Conservation (phyloP, 2,888 invertebrate species). For the Leptinotarsa peninsularis region DNA sequence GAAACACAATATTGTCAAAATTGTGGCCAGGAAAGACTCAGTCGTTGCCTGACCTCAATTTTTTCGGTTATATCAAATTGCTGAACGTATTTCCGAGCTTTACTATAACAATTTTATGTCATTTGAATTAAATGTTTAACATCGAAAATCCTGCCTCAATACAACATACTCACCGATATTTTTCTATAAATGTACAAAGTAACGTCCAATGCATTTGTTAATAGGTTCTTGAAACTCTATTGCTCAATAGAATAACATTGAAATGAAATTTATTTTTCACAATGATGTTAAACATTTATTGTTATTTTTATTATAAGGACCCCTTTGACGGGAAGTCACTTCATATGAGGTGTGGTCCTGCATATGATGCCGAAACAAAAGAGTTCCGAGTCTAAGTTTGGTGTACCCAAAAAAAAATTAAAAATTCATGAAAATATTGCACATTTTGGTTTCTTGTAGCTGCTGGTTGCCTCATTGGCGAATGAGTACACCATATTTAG, state of each 20-base stretch:
- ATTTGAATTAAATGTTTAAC: constrained; percentile 63
- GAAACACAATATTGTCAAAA: no score
- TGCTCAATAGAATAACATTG: constrained; percentile 60
- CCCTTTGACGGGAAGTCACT: not conserved
- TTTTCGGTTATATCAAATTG: not conserved
- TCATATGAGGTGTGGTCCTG: not conserved
- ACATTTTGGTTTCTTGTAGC: not conserved
- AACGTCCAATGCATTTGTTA: constrained; percentile 42
- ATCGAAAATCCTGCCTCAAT: constrained; percentile 60
- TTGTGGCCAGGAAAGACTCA: no score
- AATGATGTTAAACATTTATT: constrained; percentile 63
- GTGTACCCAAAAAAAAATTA: not conserved
- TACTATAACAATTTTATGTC: constrained; percentile 33
- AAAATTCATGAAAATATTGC: not conserved
- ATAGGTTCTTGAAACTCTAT: constrained; percentile 45
- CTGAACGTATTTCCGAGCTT: not conserved
- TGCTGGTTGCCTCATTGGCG: no score
- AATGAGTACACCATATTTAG: not conserved
- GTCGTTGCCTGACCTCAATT: not conserved
- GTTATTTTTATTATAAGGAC: constrained; percentile 32
- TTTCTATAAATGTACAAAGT: constrained; percentile 59
- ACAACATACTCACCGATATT: constrained; percentile 55
- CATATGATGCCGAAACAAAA: not conserved
- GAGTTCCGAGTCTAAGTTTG: not conserved
- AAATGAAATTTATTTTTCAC: constrained; percentile 47